Evolutionary conservation across 2,888 invertebrate genomes (phyloP).

Genomic region (Agrotis segetum): DNA sequence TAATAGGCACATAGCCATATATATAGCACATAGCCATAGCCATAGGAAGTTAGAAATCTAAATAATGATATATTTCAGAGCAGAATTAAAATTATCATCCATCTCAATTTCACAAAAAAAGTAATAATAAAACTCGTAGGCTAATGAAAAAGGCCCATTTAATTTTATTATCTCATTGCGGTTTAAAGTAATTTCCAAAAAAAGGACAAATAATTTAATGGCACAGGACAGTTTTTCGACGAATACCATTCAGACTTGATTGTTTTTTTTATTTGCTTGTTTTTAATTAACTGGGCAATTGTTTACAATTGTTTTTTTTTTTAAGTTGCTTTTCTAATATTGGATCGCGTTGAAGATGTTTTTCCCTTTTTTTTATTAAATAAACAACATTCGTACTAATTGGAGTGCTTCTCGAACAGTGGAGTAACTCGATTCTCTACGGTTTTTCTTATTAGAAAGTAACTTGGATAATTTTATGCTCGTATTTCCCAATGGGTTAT

Average conservation of each 20-base stretch:
- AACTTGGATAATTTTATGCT: background rate
- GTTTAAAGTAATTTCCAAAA: constrained; percentile 34
- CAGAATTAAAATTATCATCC: constrained; percentile 1
- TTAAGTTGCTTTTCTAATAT: constrained; percentile 44
- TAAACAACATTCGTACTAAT: constrained; percentile 19
- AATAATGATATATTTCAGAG: background rate
- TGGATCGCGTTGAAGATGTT: constrained; percentile 15
- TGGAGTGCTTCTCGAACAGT: constrained; percentile 29
- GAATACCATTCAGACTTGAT: constrained; percentile 28
- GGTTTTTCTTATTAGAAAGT: background rate
- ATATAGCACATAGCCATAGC: no score
- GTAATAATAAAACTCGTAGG: background rate
- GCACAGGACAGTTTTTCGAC: constrained; percentile 20
- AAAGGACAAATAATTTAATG: constrained; percentile 33
- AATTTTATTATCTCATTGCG: constrained; percentile 35
- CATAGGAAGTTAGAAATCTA: no score
- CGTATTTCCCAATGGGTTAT: background rate
- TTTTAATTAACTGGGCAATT: constrained; percentile 46
- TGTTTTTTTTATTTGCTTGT: constrained; percentile 44
- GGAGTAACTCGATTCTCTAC: background rate
- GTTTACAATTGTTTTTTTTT: constrained; percentile 38
- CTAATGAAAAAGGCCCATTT: constrained; percentile 24
- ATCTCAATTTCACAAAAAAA: constrained; percentile 6
- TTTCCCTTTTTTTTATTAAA: constrained; percentile 21
- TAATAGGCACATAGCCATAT: no score